phyloP scores from a whole-genome alignment of 2,797 vertebrate species.

The Acanthiza pusilla region DNA sequence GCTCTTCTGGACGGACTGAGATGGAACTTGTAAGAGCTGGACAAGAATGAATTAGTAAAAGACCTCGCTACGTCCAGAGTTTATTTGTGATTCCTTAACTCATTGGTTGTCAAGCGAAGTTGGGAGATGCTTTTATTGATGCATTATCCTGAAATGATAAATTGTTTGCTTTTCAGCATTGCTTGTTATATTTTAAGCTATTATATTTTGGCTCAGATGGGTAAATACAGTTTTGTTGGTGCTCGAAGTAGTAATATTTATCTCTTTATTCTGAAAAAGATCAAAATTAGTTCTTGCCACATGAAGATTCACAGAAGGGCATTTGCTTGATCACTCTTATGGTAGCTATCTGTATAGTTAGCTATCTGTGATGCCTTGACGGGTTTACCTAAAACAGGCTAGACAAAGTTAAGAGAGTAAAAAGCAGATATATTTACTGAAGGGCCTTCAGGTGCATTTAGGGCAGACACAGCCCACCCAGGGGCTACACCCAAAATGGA shows the following conservation, averaged over 20 bases:
- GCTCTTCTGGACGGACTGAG: neutral
- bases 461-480: too few species aligned
- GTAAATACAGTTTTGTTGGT: neutral
- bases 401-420: too few species aligned
- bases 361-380: neutral
- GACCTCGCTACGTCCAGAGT: neutral
- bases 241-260: neutral
- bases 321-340: fast-evolving
- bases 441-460: too few species aligned
- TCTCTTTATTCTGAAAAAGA: neutral
- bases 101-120: neutral
- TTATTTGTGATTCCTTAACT: neutral
- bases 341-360: neutral
- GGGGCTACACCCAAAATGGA: too few species aligned
- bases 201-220: neutral
- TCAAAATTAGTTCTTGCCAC: neutral
- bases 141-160: neutral
- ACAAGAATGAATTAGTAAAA: neutral
- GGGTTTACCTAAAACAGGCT: too few species aligned
- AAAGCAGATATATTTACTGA: too few species aligned
- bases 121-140: neutral
- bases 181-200: neutral
- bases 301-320: neutral
- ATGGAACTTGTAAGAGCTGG: neutral
- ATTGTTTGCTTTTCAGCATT: neutral